Evolutionary conservation across 2,888 invertebrate species (phyloP).

Genomic region (Muschampia plurimacula): DNA sequence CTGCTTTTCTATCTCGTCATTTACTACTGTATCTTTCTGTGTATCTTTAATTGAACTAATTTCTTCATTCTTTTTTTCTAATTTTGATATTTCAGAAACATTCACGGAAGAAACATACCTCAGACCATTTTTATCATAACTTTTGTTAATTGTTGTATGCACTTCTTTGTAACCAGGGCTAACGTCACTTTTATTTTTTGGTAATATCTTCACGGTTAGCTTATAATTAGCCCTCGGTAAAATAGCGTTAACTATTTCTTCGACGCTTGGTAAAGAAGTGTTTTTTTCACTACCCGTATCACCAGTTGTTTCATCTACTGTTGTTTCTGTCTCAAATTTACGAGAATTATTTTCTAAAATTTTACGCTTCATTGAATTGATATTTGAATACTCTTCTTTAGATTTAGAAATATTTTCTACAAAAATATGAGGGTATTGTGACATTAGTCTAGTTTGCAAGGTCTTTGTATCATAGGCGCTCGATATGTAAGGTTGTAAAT

Average conservation of each 20-base stretch:
- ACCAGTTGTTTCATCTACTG: constrained; percentile 29
- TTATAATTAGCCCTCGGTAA: constrained; percentile 61
- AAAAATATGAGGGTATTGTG: constrained; percentile 75
- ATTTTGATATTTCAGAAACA: constrained; percentile 72
- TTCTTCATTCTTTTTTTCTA: constrained; percentile 52
- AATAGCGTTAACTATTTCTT: constrained; percentile 57
- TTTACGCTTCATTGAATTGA: constrained; percentile 29
- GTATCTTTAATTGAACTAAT: constrained; percentile 7
- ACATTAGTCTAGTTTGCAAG: constrained; percentile 63
- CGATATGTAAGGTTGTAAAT: constrained; percentile 41
- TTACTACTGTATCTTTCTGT: constrained; percentile 13
- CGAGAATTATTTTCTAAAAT: background rate
- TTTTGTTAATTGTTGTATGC: constrained; percentile 74
- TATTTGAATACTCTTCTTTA: constrained; percentile 45
- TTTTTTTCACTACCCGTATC: constrained; percentile 39
- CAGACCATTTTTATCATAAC: constrained; percentile 68
- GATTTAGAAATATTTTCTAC: constrained; percentile 61
- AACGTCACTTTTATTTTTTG: constrained; percentile 60
- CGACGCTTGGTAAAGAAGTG: constrained; percentile 42
- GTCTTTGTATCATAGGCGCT: constrained; percentile 54
- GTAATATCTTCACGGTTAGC: constrained; percentile 70
- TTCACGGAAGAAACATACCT: constrained; percentile 68
- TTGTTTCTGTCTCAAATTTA: background rate
- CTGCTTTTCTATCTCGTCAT: constrained; percentile 50
- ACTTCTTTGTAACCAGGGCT: constrained; percentile 71